phyloP scores from a whole-genome alignment of 2,113 vertebrate species.

The Lophius piscatorius region DNA sequence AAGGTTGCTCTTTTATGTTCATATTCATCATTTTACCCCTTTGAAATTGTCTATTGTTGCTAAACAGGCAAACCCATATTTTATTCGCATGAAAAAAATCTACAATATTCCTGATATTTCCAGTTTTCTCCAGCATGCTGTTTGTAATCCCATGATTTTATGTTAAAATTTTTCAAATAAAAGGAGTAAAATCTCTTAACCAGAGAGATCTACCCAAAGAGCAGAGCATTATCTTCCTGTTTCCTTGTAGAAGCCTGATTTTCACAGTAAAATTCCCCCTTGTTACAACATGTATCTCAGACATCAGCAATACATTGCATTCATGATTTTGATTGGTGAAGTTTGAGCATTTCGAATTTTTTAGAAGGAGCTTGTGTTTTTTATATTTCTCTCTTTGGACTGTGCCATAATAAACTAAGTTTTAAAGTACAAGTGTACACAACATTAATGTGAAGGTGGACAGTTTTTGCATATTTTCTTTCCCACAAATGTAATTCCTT shows the following conservation, averaged over 20 bases:
- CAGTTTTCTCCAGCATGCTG: conserved; percentile 75
- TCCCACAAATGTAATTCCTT: conserved; percentile 35
- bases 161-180: conserved; percentile 6
- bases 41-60: conserved; percentile 27
- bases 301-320: conserved; percentile 6
- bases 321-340: background rate
- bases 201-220: conserved; percentile 51
- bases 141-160: conserved; percentile 9
- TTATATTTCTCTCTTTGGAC: background rate
- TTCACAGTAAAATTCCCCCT: conserved; percentile 68
- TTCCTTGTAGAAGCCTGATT: conserved; percentile 38
- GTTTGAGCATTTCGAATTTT: conserved; percentile 1
- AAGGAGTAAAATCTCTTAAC: conserved; percentile 46
- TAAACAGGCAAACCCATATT: conserved; percentile 35
- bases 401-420: background rate
- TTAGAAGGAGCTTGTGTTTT: background rate
- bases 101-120: conserved; percentile 59
- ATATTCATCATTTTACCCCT: conserved; percentile 52
- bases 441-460: background rate
- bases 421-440: background rate
- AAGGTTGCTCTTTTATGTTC: conserved; percentile 40
- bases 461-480: background rate
- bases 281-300: conserved; percentile 11
- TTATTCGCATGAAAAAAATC: conserved; percentile 39
- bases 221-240: conserved; percentile 37